phyloP scores from a whole-genome alignment of 1,140 invertebrate genomes.

The Drosophila grimshawi region DNA sequence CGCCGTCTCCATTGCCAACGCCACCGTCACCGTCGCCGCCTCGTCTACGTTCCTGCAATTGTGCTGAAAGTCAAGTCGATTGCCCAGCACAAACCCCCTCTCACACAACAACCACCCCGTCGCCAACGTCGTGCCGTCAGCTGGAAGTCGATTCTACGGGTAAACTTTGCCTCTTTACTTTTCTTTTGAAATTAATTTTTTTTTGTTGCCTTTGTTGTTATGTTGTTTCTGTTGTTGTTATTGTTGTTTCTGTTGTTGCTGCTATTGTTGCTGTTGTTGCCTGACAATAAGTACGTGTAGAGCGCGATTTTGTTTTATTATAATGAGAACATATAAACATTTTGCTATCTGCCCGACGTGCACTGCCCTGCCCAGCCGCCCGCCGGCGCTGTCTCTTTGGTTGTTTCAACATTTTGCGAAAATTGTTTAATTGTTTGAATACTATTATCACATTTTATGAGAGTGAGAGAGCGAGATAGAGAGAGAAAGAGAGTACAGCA shows the following conservation, averaged over 20 bases:
- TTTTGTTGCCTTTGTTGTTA: conserved; percentile 29
- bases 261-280: conserved; percentile 36
- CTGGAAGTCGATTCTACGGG: conserved; percentile 75
- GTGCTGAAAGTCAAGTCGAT: conserved; percentile 45
- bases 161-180: conserved; percentile 72
- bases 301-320: conserved; percentile 76
- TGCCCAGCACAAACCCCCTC: neutral
- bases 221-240: conserved; percentile 15
- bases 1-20: conserved; percentile 12
- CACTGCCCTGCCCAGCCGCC: neutral
- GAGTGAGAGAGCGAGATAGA: conserved; percentile 7
- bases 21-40: conserved; percentile 13
- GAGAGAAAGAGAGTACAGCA: neutral
- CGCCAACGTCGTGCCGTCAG: conserved; percentile 22
- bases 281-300: conserved; percentile 53
- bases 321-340: conserved; percentile 78
- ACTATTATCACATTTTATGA: conserved; percentile 73
- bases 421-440: conserved; percentile 79
- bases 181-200: conserved; percentile 76
- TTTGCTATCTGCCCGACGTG: conserved; percentile 64
- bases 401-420: conserved; percentile 76
- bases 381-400: conserved; percentile 10
- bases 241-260: conserved; percentile 21
- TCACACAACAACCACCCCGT: neutral
- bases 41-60: conserved; percentile 39